phyloP scores from a whole-genome alignment of 2,113 vertebrate genomes.

The Oxyura jamaicensis region DNA sequence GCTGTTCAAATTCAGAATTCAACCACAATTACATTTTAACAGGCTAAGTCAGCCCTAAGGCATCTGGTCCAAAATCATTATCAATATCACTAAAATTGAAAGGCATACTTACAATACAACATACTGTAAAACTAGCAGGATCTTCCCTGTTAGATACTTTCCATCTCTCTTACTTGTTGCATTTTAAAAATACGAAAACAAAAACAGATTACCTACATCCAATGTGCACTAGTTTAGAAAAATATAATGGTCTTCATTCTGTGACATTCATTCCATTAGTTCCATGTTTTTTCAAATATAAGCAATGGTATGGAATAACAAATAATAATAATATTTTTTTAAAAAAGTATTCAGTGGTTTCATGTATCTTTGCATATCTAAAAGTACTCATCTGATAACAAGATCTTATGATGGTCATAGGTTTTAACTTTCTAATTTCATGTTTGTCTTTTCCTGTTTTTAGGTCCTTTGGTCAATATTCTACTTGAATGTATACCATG shows the following conservation, averaged over 20 bases:
- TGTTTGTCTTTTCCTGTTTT: conserved; percentile 37
- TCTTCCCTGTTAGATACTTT: background rate
- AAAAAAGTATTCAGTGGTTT: background rate
- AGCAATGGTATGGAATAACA: background rate
- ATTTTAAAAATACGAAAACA: background rate
- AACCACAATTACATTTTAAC: background rate
- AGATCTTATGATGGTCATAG: background rate
- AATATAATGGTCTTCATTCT: background rate
- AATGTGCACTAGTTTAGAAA: background rate
- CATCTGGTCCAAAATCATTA: background rate
- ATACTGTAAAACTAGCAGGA: background rate
- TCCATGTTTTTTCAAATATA: background rate
- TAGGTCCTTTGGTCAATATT: background rate
- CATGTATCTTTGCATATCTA: background rate
- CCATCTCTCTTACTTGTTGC: background rate
- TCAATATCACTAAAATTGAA: background rate
- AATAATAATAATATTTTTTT: no score
- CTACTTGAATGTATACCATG: background rate
- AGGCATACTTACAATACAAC: background rate
- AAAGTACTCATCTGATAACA: background rate
- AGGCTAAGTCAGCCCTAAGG: background rate
- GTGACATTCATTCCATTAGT: background rate
- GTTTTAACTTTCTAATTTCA: conserved; percentile 31
- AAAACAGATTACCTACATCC: background rate
- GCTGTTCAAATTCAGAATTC: background rate